Percentiles rank a stretch among this genome's conserved stretches.
Evolutionary conservation across 2,113 vertebrate species (phyloP).

Genomic region (Apodemus sylvaticus): DNA sequence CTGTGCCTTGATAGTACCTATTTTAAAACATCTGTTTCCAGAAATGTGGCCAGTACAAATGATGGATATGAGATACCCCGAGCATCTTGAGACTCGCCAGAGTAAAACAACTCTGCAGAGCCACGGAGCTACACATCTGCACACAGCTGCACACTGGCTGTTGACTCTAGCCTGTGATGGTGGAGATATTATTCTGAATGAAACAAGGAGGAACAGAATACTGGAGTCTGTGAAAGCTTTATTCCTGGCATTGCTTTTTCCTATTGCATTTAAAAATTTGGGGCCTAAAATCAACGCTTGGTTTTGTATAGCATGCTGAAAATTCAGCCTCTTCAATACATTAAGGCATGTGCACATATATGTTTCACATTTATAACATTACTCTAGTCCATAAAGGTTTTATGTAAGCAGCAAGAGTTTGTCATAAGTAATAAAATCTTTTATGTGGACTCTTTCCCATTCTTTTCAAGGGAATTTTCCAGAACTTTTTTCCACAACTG

Average conservation of each 20-base stretch:
- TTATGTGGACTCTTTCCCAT: conserved; percentile 70
- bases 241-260: conserved; percentile 6
- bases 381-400: conserved; percentile 54
- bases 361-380: conserved; percentile 51
- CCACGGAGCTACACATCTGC: not conserved
- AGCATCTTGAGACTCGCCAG: not conserved
- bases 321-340: not conserved
- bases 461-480: conserved; percentile 70
- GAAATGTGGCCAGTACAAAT: not conserved
- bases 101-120: not conserved
- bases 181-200: conserved; percentile 1
- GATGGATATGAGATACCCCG: not conserved
- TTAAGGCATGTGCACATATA: not conserved
- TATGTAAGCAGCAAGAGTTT: conserved; percentile 61
- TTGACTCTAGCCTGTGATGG: not conserved
- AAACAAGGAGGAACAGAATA: not conserved
- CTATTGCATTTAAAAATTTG: conserved; percentile 38
- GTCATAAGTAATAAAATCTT: conserved; percentile 70
- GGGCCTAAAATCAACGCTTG: not conserved
- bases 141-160: not conserved
- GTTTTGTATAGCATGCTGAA: not conserved
- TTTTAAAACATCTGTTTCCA: not conserved
- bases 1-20: not conserved
- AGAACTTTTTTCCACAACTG: conserved; percentile 55
- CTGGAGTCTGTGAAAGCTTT: not conserved